Percentiles rank a stretch among this genome's conserved stretches.
These are phyloP conservation scores for Dryoscopus gambensis DNA, from an alignment of 2,113 vertebrate genomes.

Conservation along the genomic window DNA sequence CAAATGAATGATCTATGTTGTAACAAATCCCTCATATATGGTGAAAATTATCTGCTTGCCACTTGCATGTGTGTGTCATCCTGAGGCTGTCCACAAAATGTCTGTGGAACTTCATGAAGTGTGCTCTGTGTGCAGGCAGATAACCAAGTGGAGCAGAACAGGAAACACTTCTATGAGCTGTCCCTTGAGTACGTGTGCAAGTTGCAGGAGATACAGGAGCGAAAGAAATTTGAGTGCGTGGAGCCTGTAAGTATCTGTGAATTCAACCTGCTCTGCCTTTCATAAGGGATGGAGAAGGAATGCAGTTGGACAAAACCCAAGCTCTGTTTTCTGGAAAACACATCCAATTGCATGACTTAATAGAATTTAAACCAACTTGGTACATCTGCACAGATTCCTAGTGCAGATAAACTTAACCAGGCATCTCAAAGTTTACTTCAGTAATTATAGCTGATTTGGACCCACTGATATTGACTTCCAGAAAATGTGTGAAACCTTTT, in stretches of 20 bases:
- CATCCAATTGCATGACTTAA: background rate
- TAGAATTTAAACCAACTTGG: background rate
- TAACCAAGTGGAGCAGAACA: conserved; percentile 84
- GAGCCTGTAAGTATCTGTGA: conserved; percentile 86
- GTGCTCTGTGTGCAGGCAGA: conserved; percentile 80
- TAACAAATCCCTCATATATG: background rate
- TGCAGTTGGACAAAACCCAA: background rate
- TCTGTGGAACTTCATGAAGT: background rate
- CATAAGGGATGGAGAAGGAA: background rate
- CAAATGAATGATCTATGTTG: background rate
- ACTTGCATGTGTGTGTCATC: background rate
- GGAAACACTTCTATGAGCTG: conserved; percentile 91
- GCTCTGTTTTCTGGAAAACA: background rate
- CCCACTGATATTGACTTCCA: background rate
- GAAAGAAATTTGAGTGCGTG: conserved; percentile 98
- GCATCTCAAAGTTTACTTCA: background rate
- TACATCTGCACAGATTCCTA: background rate
- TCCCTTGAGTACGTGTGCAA: conserved; percentile 95
- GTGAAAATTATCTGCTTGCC: background rate
- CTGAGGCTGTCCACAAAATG: background rate
- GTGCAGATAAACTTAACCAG: background rate
- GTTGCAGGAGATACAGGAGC: conserved; percentile 95
- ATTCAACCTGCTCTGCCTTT: background rate
- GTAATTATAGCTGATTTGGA: background rate
- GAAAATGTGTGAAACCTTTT: background rate